Percentiles rank a stretch among this genome's conserved stretches.
These are phyloP conservation scores for Panagrolaimus sp. DNA, from an alignment of 1,140 invertebrate species.

Conservation along the genomic window DNA sequence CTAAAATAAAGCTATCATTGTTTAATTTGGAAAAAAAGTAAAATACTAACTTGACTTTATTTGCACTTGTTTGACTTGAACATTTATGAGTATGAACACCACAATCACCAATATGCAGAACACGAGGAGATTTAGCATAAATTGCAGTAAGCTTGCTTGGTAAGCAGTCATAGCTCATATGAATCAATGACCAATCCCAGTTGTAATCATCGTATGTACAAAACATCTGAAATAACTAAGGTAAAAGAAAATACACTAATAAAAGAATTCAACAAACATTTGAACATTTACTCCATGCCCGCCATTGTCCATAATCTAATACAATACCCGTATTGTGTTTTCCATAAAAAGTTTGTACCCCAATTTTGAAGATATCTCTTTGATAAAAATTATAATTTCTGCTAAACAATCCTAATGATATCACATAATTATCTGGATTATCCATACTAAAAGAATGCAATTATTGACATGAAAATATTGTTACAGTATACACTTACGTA, in stretches of 20 bases:
- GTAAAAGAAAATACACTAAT: background rate
- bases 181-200: constrained; percentile 90
- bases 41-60: background rate
- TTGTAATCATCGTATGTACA: constrained; percentile 98
- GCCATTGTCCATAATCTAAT: constrained; percentile 79
- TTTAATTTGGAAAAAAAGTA: background rate
- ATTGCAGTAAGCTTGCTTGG: constrained; percentile 33
- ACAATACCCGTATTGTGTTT: constrained; percentile 99
- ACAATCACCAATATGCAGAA: constrained; percentile 96
- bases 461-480: no score
- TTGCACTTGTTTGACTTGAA: constrained; percentile 8
- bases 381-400: constrained; percentile 70
- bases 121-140: constrained; percentile 61
- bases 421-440: constrained; percentile 79
- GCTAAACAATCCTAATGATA: constrained; percentile 87
- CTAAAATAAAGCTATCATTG: constrained; percentile 68
- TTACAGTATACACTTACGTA: constrained; percentile 31
- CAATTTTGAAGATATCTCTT: constrained; percentile 65
- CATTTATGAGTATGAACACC: constrained; percentile 56
- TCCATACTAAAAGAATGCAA: constrained; percentile 57
- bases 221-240: constrained; percentile 65
- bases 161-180: constrained; percentile 72
- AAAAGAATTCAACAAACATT: constrained; percentile 63
- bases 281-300: constrained; percentile 73
- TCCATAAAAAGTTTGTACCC: constrained; percentile 81